Percentiles rank a stretch among this genome's conserved stretches.
These are phyloP conservation scores for Drosophila saltans DNA, from an alignment of 1,140 invertebrate genomes.

Conservation along the genomic window DNA sequence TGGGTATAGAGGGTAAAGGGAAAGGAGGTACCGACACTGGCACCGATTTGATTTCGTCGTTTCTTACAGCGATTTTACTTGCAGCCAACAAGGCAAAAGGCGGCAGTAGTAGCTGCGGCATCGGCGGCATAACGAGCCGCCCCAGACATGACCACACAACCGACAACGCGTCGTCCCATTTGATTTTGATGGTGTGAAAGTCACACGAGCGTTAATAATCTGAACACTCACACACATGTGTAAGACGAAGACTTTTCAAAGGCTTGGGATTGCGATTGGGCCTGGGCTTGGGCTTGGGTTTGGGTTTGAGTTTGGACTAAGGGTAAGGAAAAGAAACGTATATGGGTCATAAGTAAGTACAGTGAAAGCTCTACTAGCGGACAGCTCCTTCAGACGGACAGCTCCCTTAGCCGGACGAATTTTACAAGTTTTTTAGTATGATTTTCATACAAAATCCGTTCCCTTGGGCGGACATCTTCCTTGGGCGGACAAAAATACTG, in stretches of 20 bases:
- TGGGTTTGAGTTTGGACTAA: no score
- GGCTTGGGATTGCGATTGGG: neutral
- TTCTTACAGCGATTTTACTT: constrained; percentile 52
- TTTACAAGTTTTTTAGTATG: no score
- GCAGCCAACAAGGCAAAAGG: constrained; percentile 52
- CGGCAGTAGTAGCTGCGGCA: neutral
- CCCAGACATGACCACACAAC: constrained; percentile 49
- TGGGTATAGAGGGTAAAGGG: neutral
- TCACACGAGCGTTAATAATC: constrained; percentile 62
- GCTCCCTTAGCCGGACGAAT: no score
- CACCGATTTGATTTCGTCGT: constrained; percentile 54
- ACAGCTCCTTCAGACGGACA: no score
- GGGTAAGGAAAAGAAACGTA: neutral
- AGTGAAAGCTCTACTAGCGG: no score
- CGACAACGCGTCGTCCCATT: constrained; percentile 44
- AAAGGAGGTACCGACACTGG: constrained; percentile 23
- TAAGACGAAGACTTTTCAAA: constrained; percentile 1
- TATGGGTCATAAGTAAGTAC: constrained; percentile 12
- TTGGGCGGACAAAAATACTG: no score
- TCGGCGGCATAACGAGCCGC: constrained; percentile 13
- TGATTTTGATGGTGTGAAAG: constrained; percentile 62
- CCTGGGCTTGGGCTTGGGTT: no score
- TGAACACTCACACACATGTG: constrained; percentile 22
- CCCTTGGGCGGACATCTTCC: no score
- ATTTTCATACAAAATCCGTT: no score